Conservation (phyloP, 2,113 vertebrate genomes). For the Pachyramphus minor region DNA sequence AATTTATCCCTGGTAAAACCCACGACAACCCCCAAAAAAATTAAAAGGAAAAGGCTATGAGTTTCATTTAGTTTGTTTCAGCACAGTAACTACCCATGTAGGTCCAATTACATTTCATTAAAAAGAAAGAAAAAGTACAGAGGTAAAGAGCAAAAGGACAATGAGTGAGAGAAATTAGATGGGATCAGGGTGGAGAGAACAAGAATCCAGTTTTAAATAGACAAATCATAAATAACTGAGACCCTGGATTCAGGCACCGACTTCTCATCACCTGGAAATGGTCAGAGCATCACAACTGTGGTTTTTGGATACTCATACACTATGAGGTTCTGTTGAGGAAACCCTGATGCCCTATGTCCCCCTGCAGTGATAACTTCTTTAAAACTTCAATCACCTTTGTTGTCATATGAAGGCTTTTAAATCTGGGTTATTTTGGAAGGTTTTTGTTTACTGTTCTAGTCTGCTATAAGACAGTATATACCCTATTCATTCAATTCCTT, state of each 20-base stretch:
- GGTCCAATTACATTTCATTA: neutral
- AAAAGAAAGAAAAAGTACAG: neutral
- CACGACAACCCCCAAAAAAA: fast-evolving
- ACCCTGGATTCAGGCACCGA: neutral
- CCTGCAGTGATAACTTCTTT: neutral
- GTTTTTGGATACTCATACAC: neutral
- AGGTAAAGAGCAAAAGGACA: neutral
- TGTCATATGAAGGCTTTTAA: neutral
- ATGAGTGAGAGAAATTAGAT: neutral
- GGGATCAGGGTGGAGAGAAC: neutral
- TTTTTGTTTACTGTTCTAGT: neutral
- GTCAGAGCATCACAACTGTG: neutral
- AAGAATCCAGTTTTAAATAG: neutral
- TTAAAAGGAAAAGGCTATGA: neutral
- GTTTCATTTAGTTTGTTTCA: neutral
- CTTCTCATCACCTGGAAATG: neutral
- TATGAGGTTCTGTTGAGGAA: neutral
- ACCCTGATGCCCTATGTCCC: neutral
- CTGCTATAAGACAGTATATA: neutral
- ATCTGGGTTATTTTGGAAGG: neutral
- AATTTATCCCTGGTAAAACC: no score
- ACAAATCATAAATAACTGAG: neutral
- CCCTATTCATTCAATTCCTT: neutral
- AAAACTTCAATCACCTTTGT: neutral
- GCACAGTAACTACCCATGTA: neutral